Conservation (phyloP, 1,140 invertebrate genomes). For the Hyphantria cunea region DNA sequence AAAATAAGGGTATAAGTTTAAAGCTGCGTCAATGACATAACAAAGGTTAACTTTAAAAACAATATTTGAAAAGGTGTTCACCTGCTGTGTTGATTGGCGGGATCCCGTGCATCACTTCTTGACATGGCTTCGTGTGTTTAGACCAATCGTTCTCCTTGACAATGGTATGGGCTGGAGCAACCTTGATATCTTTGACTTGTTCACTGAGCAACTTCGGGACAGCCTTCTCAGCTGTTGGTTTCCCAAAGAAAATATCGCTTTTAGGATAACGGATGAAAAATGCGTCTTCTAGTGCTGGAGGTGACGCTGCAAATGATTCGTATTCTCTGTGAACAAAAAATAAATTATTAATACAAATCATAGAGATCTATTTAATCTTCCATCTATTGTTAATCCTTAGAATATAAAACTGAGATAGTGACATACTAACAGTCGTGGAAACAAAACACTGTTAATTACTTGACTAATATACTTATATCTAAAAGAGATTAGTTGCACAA, state of each 20-base stretch:
- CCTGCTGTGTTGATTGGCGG: conserved; percentile 67
- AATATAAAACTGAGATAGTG: too few species aligned
- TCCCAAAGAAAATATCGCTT: conserved; percentile 62
- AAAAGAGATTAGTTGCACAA: too few species aligned
- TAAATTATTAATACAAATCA: not conserved
- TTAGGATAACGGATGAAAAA: conserved; percentile 86
- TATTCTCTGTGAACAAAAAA: conserved; percentile 83
- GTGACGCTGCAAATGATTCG: conserved; percentile 86
- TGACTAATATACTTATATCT: too few species aligned
- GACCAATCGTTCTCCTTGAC: conserved; percentile 82
- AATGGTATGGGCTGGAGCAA: conserved; percentile 46
- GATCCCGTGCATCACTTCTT: conserved; percentile 83
- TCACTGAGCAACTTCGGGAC: conserved; percentile 3
- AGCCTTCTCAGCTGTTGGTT: conserved; percentile 47
- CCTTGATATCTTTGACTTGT: conserved; percentile 43
- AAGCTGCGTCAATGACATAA: too few species aligned
- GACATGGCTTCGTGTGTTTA: conserved; percentile 85
- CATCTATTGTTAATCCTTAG: too few species aligned
- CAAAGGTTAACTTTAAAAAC: too few species aligned
- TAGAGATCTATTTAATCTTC: too few species aligned
- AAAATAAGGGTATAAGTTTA: too few species aligned
- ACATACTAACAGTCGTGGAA: too few species aligned
- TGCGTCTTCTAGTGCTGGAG: conserved; percentile 86
- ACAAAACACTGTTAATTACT: too few species aligned
- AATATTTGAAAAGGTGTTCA: conserved; percentile 31